Conservation (phyloP, 2,113 vertebrate genomes). For the Lucifuga dentata region DNA sequence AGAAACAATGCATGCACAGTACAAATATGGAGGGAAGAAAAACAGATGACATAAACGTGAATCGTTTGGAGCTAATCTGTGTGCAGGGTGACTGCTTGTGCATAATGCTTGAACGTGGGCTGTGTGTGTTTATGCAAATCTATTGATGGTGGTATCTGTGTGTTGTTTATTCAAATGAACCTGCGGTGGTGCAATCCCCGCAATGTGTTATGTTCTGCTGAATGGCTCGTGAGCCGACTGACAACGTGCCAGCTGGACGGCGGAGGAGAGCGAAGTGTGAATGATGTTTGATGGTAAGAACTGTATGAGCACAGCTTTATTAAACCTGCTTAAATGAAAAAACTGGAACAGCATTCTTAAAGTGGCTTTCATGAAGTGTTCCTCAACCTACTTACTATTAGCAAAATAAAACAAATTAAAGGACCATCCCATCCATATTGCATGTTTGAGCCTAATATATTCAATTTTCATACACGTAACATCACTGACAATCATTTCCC, state of each 20-base stretch:
- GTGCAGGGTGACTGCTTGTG: constrained; percentile 27
- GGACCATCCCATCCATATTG: too few species aligned
- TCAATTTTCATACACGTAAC: too few species aligned
- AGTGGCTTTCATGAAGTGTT: constrained; percentile 20
- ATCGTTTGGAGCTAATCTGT: constrained; percentile 37
- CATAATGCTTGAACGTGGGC: constrained; percentile 30
- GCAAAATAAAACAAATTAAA: constrained; percentile 21
- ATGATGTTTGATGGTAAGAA: constrained; percentile 35
- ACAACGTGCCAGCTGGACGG: constrained; percentile 55
- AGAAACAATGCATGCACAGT: constrained; percentile 64
- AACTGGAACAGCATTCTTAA: constrained; percentile 26
- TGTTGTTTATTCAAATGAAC: constrained; percentile 65
- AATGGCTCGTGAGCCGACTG: constrained; percentile 51
- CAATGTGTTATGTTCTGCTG: constrained; percentile 44
- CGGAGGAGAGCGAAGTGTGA: constrained; percentile 50
- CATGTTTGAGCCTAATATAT: too few species aligned
- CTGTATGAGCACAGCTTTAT: constrained; percentile 49
- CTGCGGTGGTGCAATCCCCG: constrained; percentile 45
- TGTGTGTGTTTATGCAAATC: constrained; percentile 60
- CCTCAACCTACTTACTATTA: constrained; percentile 25
- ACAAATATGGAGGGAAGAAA: not conserved
- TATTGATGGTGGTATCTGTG: constrained; percentile 40
- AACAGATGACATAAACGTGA: constrained; percentile 28
- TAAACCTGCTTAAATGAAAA: constrained; percentile 49
- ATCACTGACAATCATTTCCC: too few species aligned